Evolutionary conservation across 2,113 vertebrate genomes (phyloP).

Genomic region (Hyla sarda): DNA sequence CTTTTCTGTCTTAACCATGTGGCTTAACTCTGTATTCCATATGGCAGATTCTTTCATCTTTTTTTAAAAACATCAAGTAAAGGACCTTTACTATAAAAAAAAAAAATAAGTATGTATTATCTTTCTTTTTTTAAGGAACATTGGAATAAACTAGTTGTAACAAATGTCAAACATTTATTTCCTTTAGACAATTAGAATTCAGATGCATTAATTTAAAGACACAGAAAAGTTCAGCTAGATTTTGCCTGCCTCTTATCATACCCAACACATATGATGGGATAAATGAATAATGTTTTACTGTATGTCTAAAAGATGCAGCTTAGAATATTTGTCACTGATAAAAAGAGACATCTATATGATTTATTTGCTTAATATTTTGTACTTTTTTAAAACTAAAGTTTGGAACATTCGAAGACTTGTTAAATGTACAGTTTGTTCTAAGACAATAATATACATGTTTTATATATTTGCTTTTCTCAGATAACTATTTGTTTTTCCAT

Average conservation of each 20-base stretch:
- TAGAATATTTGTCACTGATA: background rate
- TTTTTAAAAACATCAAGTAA: too few species aligned
- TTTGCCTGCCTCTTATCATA: background rate
- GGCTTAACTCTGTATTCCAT: too few species aligned
- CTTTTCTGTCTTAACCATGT: too few species aligned
- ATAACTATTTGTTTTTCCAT: conserved; percentile 68
- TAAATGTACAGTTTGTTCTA: conserved; percentile 67
- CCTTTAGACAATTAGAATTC: too few species aligned
- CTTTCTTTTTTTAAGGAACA: too few species aligned
- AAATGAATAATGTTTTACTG: background rate
- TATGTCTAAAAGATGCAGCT: background rate
- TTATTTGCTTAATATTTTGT: background rate
- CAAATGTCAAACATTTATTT: too few species aligned
- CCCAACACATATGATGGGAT: background rate
- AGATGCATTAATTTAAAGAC: background rate
- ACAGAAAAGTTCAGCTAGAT: background rate
- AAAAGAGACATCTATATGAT: background rate
- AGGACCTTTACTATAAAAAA: too few species aligned
- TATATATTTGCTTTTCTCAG: conserved; percentile 66
- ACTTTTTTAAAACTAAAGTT: background rate
- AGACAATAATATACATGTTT: conserved; percentile 72
- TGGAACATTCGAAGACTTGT: conserved; percentile 21
- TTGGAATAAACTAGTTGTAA: too few species aligned
- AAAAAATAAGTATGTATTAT: too few species aligned
- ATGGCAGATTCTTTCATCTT: too few species aligned